These are phyloP conservation scores for Polyergus mexicanus DNA, from an alignment of 1,140 invertebrate genomes.

Conservation along the genomic window DNA sequence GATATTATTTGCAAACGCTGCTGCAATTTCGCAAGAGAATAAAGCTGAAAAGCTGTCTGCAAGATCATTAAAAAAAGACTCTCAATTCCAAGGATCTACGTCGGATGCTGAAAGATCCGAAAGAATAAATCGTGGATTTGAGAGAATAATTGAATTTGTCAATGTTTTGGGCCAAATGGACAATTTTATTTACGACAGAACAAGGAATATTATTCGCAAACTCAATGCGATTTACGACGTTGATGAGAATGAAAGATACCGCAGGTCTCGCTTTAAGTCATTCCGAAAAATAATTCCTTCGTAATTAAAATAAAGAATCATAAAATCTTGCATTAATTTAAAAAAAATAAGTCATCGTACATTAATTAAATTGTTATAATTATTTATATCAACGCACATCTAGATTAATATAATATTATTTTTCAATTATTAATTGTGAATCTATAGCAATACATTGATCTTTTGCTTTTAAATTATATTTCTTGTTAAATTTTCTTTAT, in stretches of 20 bases:
- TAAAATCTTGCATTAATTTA: background rate
- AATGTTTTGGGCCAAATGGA: constrained; percentile 81
- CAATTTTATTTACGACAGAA: constrained; percentile 78
- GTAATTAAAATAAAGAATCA: constrained; percentile 6
- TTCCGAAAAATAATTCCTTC: background rate
- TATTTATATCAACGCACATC: background rate
- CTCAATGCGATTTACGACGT: constrained; percentile 76
- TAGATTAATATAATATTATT: background rate
- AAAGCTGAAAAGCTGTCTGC: background rate
- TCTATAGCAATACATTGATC: background rate
- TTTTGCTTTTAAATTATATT: background rate
- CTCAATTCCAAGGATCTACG: background rate
- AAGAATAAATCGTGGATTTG: constrained; percentile 77
- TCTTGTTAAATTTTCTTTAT: background rate
- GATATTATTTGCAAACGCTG: constrained; percentile 28
- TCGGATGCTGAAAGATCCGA: constrained; percentile 59
- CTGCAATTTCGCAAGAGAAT: constrained; percentile 68
- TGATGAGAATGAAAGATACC: constrained; percentile 58
- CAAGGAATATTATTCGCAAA: constrained; percentile 77
- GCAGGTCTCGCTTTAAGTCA: background rate
- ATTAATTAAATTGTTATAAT: background rate
- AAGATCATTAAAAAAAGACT: background rate
- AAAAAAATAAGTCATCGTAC: background rate
- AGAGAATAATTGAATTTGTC: constrained; percentile 79
- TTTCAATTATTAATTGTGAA: background rate